These are phyloP conservation scores for Hypothenemus hampei DNA, from an alignment of 1,140 invertebrate species.

Conservation along the genomic window DNA sequence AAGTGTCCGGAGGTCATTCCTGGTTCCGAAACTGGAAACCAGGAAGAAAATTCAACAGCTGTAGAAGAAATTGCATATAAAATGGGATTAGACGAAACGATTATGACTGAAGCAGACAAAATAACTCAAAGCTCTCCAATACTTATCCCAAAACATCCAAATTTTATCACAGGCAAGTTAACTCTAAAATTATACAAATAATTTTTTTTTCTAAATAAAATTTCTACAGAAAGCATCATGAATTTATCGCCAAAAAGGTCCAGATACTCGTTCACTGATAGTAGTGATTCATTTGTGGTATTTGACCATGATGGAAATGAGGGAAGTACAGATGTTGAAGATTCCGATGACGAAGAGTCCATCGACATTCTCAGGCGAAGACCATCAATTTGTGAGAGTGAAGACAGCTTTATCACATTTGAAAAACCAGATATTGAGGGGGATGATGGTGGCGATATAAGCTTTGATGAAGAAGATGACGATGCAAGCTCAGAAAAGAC, in stretches of 20 bases:
- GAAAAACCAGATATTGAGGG: constrained; percentile 18
- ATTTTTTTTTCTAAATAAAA: too few relatives aligned
- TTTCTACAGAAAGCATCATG: too few relatives aligned
- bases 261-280: constrained; percentile 9
- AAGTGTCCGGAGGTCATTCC: constrained; percentile 17
- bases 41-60: not conserved
- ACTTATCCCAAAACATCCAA: too few relatives aligned
- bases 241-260: too few relatives aligned
- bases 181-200: too few relatives aligned
- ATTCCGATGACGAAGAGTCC: constrained; percentile 7
- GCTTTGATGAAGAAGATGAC: constrained; percentile 1
- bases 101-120: too few relatives aligned
- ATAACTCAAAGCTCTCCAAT: too few relatives aligned
- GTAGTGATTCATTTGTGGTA: constrained; percentile 17
- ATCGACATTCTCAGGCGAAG: constrained; percentile 5
- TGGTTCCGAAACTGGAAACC: not conserved
- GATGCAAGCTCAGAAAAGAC: too few relatives aligned
- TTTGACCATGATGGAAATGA: constrained; percentile 3
- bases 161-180: too few relatives aligned
- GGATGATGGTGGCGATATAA: constrained; percentile 20
- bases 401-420: constrained; percentile 39
- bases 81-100: too few relatives aligned
- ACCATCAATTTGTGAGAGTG: constrained; percentile 31
- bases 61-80: too few relatives aligned
- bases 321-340: not conserved